Conservation (phyloP, 2,888 invertebrate species). For the Itoplectis maculator region DNA sequence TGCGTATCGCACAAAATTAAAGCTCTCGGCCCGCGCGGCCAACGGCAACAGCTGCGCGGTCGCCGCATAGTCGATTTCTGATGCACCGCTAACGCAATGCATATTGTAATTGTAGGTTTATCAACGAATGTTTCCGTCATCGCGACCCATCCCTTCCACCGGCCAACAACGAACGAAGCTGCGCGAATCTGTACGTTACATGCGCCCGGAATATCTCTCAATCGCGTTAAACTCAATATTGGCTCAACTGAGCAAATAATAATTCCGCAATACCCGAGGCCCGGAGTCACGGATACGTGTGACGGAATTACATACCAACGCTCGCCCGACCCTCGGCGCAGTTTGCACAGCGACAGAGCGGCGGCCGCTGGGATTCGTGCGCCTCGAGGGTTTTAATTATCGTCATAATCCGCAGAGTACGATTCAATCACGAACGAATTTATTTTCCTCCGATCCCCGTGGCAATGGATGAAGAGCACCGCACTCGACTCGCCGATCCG, state of each 20-base stretch:
- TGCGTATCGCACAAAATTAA: constrained; percentile 45
- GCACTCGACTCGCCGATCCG: background rate
- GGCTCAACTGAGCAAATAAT: constrained; percentile 32
- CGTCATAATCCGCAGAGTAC: background rate
- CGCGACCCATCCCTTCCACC: background rate
- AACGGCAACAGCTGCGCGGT: constrained; percentile 17
- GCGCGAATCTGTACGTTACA: constrained; percentile 2
- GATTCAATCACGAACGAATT: background rate
- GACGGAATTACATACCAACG: constrained; percentile 2
- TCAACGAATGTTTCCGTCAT: constrained; percentile 36
- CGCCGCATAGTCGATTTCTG: constrained; percentile 7
- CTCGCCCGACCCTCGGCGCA: background rate
- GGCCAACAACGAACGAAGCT: background rate
- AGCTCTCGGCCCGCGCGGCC: constrained; percentile 25
- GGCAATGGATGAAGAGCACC: background rate
- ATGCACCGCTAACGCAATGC: constrained; percentile 7
- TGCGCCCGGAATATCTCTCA: constrained; percentile 43
- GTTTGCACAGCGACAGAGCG: constrained; percentile 12
- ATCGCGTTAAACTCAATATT: constrained; percentile 50
- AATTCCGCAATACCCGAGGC: background rate
- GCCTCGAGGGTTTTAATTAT: constrained; percentile 6
- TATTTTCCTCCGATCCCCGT: background rate
- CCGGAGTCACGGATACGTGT: background rate
- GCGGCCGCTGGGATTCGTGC: background rate
- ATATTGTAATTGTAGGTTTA: background rate